A percentile compares a stretch with the other conserved stretches of the same genome.
These are phyloP conservation scores for Rhinoraja longicauda DNA, from an alignment of 2,797 vertebrate species.

Conservation along the genomic window DNA sequence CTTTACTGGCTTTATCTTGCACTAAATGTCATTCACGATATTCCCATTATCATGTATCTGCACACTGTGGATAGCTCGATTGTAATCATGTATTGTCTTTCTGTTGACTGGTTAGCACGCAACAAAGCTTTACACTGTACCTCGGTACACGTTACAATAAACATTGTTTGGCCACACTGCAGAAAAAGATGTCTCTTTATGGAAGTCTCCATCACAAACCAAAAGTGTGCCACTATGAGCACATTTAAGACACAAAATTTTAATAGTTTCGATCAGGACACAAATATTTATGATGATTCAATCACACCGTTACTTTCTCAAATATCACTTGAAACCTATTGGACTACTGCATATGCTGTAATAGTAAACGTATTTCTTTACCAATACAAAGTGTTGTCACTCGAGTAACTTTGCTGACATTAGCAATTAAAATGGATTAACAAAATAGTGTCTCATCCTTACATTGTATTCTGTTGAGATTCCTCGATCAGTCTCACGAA, in stretches of 20 bases:
- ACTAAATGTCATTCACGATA: too few relatives aligned
- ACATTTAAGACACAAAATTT: background rate
- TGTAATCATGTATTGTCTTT: too few relatives aligned
- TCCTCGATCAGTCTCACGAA: conserved; percentile 89
- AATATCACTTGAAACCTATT: background rate
- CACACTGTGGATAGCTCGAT: too few relatives aligned
- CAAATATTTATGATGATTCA: background rate
- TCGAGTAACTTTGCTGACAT: background rate
- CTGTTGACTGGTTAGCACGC: too few relatives aligned
- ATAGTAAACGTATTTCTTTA: background rate
- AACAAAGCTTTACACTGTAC: too few relatives aligned
- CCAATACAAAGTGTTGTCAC: background rate
- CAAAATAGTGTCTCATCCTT: conserved; percentile 49
- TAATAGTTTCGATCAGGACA: background rate
- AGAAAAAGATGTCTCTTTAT: background rate
- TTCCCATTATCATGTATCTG: too few relatives aligned
- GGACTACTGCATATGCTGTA: background rate
- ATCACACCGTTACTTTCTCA: background rate
- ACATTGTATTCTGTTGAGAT: conserved; percentile 82
- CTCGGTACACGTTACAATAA: too few relatives aligned
- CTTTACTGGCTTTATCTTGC: too few relatives aligned
- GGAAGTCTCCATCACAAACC: background rate
- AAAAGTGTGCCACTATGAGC: background rate
- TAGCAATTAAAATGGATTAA: background rate
- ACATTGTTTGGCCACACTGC: too few relatives aligned